A percentile compares a stretch with the other conserved stretches of the same genome.
These are phyloP conservation scores for Cantharis flavilabris DNA, from an alignment of 2,888 invertebrate genomes.

Conservation along the genomic window DNA sequence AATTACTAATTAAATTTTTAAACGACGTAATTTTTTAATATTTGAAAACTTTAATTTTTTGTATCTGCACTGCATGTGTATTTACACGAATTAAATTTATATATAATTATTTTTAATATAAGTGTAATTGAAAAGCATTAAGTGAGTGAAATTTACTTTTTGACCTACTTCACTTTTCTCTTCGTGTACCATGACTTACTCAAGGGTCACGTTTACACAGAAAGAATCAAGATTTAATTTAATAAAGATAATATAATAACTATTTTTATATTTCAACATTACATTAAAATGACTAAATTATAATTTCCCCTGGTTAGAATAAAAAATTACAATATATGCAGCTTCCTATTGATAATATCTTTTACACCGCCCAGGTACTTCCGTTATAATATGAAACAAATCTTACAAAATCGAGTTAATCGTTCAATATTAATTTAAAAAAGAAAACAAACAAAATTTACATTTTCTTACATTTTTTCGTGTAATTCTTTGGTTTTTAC, in stretches of 20 bases:
- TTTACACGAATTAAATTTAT: background rate
- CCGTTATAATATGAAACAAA: background rate
- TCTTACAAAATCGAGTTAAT: background rate
- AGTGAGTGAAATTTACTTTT: background rate
- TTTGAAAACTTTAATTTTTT: background rate
- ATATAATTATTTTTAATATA: background rate
- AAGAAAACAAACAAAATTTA: background rate
- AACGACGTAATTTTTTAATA: background rate
- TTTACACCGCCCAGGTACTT: background rate
- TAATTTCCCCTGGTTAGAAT: background rate
- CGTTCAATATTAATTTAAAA: background rate
- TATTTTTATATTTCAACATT: background rate
- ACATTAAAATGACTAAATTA: background rate
- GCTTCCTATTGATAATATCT: background rate
- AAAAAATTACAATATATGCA: background rate
- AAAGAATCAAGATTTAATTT: background rate
- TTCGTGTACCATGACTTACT: slow-evolving; percentile 2
- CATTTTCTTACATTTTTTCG: background rate
- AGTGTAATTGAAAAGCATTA: background rate
- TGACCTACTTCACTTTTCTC: slow-evolving; percentile 2
- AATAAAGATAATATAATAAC: background rate
- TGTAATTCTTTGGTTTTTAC: background rate
- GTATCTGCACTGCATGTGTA: background rate
- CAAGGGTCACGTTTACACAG: background rate
- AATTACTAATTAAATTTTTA: background rate